Conservation (phyloP, 2,113 vertebrate species). For the Gnathonemus longibarbis region DNA sequence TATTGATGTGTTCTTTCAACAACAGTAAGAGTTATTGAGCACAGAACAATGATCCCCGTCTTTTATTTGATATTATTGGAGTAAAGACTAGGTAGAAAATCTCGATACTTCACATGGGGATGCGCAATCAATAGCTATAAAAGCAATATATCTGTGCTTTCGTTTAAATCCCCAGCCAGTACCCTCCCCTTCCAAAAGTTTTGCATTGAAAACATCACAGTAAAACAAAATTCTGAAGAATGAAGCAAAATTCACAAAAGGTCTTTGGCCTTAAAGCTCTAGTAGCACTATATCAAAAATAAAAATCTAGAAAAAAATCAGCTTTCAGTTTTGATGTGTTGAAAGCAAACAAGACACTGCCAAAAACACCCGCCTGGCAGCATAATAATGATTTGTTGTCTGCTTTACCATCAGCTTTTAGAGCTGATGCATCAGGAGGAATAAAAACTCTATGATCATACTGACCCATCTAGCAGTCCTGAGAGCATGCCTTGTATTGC, state of each 20-base stretch:
- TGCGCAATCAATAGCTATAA: background rate
- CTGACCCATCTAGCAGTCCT: background rate
- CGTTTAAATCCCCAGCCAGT: background rate
- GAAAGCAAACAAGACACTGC: background rate
- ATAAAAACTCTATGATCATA: background rate
- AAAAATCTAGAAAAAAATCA: background rate
- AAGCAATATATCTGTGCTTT: background rate
- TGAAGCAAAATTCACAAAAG: background rate
- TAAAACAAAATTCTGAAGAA: background rate
- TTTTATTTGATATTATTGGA: background rate
- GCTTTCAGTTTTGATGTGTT: background rate
- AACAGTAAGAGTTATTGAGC: background rate
- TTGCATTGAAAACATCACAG: background rate
- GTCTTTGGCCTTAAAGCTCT: background rate
- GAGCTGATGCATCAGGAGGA: background rate
- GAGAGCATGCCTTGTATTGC: background rate
- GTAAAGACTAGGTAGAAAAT: background rate
- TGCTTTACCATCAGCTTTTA: background rate
- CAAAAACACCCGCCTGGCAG: background rate
- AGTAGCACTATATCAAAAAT: background rate
- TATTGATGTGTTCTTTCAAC: background rate
- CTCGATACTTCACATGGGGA: background rate
- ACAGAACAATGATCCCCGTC: background rate
- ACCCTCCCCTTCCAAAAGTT: background rate
- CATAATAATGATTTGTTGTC: background rate